These are phyloP conservation scores for Marcusenius ussheri DNA, from an alignment of 2,113 vertebrate species.

Conservation along the genomic window DNA sequence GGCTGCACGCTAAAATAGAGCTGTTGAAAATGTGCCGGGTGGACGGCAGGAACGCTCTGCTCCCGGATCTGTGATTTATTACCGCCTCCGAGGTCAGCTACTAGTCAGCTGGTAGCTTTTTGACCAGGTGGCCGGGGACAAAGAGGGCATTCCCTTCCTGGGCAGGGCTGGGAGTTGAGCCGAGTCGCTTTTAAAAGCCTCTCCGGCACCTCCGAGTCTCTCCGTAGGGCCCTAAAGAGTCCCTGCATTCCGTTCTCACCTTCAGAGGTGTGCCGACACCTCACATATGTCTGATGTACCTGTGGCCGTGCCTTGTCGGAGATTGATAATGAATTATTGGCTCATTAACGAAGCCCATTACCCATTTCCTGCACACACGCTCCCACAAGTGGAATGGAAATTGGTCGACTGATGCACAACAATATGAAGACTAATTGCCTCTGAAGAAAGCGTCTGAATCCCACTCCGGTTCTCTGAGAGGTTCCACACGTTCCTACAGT, in stretches of 20 bases:
- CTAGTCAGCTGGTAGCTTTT: constrained; percentile 65
- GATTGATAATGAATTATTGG: constrained; percentile 72
- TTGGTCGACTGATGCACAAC: constrained; percentile 62
- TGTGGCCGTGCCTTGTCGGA: constrained; percentile 48
- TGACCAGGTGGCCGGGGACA: constrained; percentile 65
- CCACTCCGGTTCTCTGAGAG: constrained; percentile 48
- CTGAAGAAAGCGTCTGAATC: constrained; percentile 58
- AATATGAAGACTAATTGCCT: constrained; percentile 71
- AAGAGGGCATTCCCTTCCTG: constrained; percentile 53
- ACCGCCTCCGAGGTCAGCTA: constrained; percentile 49
- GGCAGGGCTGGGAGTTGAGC: constrained; percentile 41
- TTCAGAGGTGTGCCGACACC: constrained; percentile 53
- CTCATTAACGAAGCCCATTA: constrained; percentile 72
- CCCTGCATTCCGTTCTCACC: constrained; percentile 43
- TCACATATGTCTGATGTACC: constrained; percentile 42
- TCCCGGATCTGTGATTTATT: constrained; percentile 54
- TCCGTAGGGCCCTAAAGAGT: background rate
- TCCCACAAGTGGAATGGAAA: constrained; percentile 57
- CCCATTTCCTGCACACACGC: constrained; percentile 63
- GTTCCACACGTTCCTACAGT: constrained; percentile 42
- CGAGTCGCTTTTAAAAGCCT: constrained; percentile 48
- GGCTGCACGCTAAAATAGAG: constrained; percentile 16
- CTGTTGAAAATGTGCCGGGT: constrained; percentile 25
- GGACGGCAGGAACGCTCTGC: constrained; percentile 30
- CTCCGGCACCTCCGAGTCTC: constrained; percentile 35